These are phyloP conservation scores for Gasterosteus nipponicus DNA, from an alignment of 2,113 vertebrate genomes.

Conservation along the genomic window DNA sequence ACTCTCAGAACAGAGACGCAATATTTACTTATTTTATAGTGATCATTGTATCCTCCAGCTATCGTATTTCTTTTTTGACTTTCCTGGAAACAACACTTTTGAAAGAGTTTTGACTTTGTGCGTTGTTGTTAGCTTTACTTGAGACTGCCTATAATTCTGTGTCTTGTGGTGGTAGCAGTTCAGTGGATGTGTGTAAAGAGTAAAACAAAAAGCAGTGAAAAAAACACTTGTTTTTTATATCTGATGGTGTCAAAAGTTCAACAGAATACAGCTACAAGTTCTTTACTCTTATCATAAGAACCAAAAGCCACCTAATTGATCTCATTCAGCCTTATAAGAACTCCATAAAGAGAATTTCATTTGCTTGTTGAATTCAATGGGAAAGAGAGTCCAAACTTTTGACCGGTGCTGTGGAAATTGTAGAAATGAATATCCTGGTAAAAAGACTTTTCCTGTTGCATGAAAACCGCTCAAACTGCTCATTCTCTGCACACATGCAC, in stretches of 20 bases:
- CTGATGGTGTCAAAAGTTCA: background rate
- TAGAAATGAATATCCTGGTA: background rate
- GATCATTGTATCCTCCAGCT: background rate
- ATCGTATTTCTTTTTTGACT: slow-evolving; percentile 8
- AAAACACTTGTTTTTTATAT: background rate
- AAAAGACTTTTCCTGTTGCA: background rate
- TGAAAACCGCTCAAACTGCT: slow-evolving; percentile 7
- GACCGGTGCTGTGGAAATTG: background rate
- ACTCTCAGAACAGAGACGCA: slow-evolving; percentile 16
- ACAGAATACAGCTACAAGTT: background rate
- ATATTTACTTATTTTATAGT: slow-evolving; percentile 11
- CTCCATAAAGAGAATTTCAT: background rate
- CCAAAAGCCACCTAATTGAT: background rate
- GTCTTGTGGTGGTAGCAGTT: background rate
- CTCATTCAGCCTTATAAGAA: background rate
- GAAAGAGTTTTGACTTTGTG: background rate
- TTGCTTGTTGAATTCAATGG: too few relatives aligned
- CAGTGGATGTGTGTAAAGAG: background rate
- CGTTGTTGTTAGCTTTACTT: background rate
- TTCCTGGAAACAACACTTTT: background rate
- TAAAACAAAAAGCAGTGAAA: too few relatives aligned
- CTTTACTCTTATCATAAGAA: background rate
- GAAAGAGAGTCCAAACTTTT: too few relatives aligned
- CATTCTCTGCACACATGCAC: slow-evolving; percentile 14
- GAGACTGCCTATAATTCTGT: background rate